Percentiles rank a stretch among this genome's conserved stretches.
Conservation (phyloP, 2,888 invertebrate genomes). For the Arrhopalites spinosus region DNA sequence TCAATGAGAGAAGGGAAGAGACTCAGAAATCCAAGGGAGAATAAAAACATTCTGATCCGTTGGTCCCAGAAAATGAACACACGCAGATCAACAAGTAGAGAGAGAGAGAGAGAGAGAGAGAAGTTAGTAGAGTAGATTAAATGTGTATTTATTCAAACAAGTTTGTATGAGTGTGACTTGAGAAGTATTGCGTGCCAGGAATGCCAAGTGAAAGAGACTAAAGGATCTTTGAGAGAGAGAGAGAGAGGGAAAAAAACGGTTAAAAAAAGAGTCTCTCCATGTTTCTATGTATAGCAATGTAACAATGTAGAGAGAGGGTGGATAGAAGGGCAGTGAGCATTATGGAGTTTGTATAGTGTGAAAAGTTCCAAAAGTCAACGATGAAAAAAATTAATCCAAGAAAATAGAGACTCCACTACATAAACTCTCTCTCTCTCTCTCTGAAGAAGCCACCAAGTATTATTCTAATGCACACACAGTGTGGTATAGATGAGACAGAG, state of each 20-base stretch:
- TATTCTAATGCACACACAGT: neutral
- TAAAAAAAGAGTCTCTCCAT: too few relatives aligned
- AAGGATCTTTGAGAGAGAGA: neutral
- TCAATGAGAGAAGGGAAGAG: neutral
- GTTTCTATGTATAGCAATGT: neutral
- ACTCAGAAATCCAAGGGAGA: neutral
- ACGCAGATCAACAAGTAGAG: constrained; percentile 14
- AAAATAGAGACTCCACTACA: neutral
- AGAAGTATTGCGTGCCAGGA: constrained; percentile 28
- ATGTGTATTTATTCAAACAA: too few relatives aligned
- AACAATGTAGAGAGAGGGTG: neutral
- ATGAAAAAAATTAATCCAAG: constrained; percentile 13
- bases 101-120: neutral
- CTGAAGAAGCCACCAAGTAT: too few relatives aligned
- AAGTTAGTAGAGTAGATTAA: neutral
- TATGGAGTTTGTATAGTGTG: constrained; percentile 26
- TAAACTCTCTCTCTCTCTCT: too few relatives aligned
- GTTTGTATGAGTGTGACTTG: constrained; percentile 3
- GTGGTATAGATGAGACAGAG: neutral
- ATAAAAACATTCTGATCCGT: constrained; percentile 12
- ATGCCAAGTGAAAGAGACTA: constrained; percentile 21
- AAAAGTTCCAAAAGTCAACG: constrained; percentile 8
- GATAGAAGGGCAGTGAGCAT: constrained; percentile 10
- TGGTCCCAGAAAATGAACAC: constrained; percentile 20
- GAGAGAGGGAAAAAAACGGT: neutral